These are phyloP conservation scores for Megalonaias nervosa DNA, from an alignment of 1,140 invertebrate genomes.

Conservation along the genomic window DNA sequence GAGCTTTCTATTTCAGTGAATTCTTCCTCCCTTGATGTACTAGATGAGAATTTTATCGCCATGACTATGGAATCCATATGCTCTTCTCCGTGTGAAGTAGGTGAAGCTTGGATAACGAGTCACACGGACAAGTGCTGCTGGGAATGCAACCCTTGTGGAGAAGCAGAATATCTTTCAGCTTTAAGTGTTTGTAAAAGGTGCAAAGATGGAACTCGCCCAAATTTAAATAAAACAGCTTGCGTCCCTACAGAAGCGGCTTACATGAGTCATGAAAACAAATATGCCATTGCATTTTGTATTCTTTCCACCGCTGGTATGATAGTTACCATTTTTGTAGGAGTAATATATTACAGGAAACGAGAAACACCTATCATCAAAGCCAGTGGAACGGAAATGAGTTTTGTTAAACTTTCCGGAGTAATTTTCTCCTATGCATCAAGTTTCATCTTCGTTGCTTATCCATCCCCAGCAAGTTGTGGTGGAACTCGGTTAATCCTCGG, in stretches of 20 bases:
- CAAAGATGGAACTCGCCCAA: slow-evolving; percentile 13
- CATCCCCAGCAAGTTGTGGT: slow-evolving; percentile 76
- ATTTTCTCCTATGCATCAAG: slow-evolving; percentile 52
- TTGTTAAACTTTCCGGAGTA: slow-evolving; percentile 58
- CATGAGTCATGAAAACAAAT: slow-evolving; percentile 13
- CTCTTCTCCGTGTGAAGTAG: no score
- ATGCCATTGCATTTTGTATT: slow-evolving; percentile 63
- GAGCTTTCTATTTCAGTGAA: no score
- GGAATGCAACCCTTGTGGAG: no score
- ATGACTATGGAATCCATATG: no score
- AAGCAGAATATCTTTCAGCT: no score
- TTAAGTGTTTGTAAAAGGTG: slow-evolving; percentile 17
- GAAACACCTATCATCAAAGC: slow-evolving; percentile 63
- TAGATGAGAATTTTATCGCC: no score
- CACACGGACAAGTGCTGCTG: no score
- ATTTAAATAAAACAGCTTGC: slow-evolving; percentile 17
- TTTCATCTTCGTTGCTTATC: slow-evolving; percentile 63
- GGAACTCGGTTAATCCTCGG: slow-evolving; percentile 78
- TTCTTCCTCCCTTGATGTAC: no score
- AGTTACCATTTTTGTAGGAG: slow-evolving; percentile 38
- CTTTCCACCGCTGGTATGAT: slow-evolving; percentile 76
- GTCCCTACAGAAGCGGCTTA: slow-evolving; percentile 5
- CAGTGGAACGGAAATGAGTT: slow-evolving; percentile 55
- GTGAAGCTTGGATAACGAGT: no score
- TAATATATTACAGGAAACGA: slow-evolving; percentile 43